Evolutionary conservation across 2,113 vertebrate species (phyloP).

Genomic region (Stegostoma tigrinum): DNA sequence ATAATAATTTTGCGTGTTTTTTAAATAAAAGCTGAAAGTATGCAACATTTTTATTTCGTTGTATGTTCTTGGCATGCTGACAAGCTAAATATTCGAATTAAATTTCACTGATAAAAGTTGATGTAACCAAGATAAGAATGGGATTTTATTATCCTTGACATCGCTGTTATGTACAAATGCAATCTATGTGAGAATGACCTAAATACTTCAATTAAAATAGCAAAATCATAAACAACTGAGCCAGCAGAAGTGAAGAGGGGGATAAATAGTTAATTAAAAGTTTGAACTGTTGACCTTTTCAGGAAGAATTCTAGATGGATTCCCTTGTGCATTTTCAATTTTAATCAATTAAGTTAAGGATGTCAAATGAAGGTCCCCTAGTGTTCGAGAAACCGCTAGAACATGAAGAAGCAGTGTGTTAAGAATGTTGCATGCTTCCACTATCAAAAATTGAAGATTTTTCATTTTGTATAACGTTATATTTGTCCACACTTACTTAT

Average conservation of each 20-base stretch:
- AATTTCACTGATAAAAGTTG: slow-evolving; percentile 42
- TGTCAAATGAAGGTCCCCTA: slow-evolving; percentile 21
- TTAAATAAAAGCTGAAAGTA: not conserved
- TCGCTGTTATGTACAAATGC: not conserved
- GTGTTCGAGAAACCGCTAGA: not conserved
- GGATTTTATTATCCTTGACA: not conserved
- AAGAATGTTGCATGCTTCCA: not conserved
- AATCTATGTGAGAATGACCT: not conserved
- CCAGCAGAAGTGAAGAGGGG: not conserved
- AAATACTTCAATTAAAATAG: not conserved
- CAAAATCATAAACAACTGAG: not conserved
- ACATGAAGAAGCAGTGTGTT: not conserved
- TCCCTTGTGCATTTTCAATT: slow-evolving; percentile 19
- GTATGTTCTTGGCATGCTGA: not conserved
- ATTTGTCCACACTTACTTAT: not conserved
- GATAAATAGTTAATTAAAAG: not conserved
- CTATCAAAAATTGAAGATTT: not conserved
- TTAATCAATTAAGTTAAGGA: slow-evolving; percentile 4
- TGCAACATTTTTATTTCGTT: not conserved
- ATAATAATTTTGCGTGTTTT: not conserved
- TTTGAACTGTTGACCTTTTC: not conserved
- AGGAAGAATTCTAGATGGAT: slow-evolving; percentile 15
- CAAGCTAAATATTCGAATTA: not conserved
- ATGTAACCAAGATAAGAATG: slow-evolving; percentile 46
- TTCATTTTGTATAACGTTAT: not conserved